Evolutionary conservation across 2,888 invertebrate species (phyloP).

Genomic region (Octodonta nipae): DNA sequence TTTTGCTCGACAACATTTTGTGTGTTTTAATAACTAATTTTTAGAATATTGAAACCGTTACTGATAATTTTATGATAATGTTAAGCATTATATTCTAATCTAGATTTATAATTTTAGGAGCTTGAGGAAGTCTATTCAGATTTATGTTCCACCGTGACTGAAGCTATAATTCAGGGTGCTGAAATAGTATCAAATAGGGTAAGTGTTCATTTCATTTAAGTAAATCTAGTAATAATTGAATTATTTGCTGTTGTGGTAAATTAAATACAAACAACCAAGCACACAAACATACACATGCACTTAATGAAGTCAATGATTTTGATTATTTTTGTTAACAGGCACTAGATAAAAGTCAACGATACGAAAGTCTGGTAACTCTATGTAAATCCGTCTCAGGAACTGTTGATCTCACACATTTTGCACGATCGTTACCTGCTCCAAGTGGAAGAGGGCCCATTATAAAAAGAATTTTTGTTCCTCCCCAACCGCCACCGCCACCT

Average conservation of each 20-base stretch:
- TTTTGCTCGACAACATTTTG: background rate
- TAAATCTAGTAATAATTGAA: too few relatives aligned
- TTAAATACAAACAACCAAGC: too few relatives aligned
- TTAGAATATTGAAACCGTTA: too few relatives aligned
- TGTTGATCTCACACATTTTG: constrained; percentile 64
- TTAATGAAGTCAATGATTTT: too few relatives aligned
- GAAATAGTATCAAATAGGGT: constrained; percentile 74
- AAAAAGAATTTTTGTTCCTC: constrained; percentile 47
- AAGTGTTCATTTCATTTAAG: too few relatives aligned
- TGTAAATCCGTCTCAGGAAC: constrained; percentile 62
- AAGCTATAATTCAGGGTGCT: constrained; percentile 76
- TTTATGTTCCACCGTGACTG: constrained; percentile 73
- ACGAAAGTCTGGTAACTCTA: constrained; percentile 65
- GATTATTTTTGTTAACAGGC: constrained; percentile 42
- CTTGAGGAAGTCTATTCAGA: constrained; percentile 86
- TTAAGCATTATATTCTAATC: too few relatives aligned
- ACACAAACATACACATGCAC: too few relatives aligned
- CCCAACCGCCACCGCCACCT: constrained; percentile 47
- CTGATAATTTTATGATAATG: too few relatives aligned
- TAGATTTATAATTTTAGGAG: constrained; percentile 53
- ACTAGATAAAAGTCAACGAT: constrained; percentile 68
- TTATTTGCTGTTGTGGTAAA: too few relatives aligned
- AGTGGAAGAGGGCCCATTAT: constrained; percentile 37
- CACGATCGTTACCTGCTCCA: constrained; percentile 50
- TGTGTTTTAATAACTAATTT: too few relatives aligned